A percentile compares a stretch with the other conserved stretches of the same genome.
Evolutionary conservation across 2,888 invertebrate species (phyloP).

Genomic region (Nebria salina): DNA sequence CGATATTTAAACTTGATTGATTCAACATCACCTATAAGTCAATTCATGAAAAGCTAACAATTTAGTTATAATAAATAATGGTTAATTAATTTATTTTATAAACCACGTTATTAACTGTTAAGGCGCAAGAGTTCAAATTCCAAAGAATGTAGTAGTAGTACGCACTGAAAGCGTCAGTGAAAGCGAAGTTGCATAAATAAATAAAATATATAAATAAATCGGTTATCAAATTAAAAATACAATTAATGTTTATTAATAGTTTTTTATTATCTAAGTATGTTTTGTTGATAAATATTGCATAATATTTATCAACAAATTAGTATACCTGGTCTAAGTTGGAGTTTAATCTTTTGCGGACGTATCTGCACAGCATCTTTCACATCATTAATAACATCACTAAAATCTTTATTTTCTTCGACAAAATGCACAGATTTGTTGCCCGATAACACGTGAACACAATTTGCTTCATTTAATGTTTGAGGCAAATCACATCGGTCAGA

Average conservation of each 20-base stretch:
- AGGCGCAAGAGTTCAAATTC: too few relatives aligned
- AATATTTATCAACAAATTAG: slow-evolving; percentile 43
- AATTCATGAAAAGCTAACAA: slow-evolving; percentile 23
- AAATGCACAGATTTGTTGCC: slow-evolving; percentile 59
- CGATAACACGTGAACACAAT: slow-evolving; percentile 15
- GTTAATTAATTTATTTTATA: slow-evolving; percentile 1
- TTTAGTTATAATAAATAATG: not conserved
- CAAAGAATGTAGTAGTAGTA: too few relatives aligned
- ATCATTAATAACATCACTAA: slow-evolving; percentile 65
- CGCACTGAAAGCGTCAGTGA: too few relatives aligned
- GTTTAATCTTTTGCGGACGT: slow-evolving; percentile 70
- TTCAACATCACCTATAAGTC: slow-evolving; percentile 67
- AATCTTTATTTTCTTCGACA: slow-evolving; percentile 62
- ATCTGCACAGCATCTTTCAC: slow-evolving; percentile 70
- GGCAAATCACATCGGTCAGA: slow-evolving; percentile 39
- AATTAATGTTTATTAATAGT: too few relatives aligned
- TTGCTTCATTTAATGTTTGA: slow-evolving; percentile 30
- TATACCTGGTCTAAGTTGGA: slow-evolving; percentile 72
- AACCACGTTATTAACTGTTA: not conserved
- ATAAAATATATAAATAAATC: too few relatives aligned
- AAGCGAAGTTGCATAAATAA: not conserved
- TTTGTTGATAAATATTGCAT: not conserved
- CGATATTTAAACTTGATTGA: slow-evolving; percentile 73
- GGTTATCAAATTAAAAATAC: too few relatives aligned
- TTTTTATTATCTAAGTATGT: slow-evolving; percentile 2